Evolutionary conservation across 2,113 vertebrate genomes (phyloP).

Genomic region (Nansenia antarctica): DNA sequence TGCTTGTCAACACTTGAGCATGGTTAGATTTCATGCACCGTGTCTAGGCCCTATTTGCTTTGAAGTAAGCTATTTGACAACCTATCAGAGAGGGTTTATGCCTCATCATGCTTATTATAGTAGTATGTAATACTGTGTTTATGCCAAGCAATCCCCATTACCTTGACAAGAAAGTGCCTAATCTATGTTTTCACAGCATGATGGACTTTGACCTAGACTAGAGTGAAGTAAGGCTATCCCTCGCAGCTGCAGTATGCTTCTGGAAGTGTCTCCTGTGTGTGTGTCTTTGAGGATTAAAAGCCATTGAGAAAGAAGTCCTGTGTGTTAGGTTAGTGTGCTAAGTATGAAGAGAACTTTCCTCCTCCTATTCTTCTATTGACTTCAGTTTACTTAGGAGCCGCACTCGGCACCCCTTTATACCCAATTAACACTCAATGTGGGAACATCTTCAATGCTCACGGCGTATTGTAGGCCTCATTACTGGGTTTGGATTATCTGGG

Average conservation of each 20-base stretch:
- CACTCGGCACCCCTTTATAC: not conserved
- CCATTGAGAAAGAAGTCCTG: constrained; percentile 38
- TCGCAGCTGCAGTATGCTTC: constrained; percentile 40
- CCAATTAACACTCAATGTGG: not conserved
- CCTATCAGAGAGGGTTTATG: not conserved
- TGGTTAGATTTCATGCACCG: no score
- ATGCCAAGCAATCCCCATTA: not conserved
- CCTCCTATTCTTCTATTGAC: not conserved
- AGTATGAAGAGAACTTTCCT: not conserved
- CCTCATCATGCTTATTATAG: not conserved
- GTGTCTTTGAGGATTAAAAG: constrained; percentile 34
- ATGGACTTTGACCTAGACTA: constrained; percentile 66
- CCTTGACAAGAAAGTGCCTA: not conserved
- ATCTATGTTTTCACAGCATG: constrained; percentile 55
- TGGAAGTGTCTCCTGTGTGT: not conserved
- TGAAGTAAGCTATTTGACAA: not conserved
- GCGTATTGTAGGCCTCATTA: no score
- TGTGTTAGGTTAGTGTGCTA: not conserved
- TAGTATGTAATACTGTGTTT: not conserved
- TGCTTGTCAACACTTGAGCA: no score
- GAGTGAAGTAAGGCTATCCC: constrained; percentile 38
- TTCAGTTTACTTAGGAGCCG: not conserved
- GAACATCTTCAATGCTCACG: no score
- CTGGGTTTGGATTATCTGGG: no score
- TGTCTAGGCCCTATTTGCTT: not conserved